These are phyloP conservation scores for Lasioglossum lativentre DNA, from an alignment of 2,888 invertebrate species.

Conservation along the genomic window DNA sequence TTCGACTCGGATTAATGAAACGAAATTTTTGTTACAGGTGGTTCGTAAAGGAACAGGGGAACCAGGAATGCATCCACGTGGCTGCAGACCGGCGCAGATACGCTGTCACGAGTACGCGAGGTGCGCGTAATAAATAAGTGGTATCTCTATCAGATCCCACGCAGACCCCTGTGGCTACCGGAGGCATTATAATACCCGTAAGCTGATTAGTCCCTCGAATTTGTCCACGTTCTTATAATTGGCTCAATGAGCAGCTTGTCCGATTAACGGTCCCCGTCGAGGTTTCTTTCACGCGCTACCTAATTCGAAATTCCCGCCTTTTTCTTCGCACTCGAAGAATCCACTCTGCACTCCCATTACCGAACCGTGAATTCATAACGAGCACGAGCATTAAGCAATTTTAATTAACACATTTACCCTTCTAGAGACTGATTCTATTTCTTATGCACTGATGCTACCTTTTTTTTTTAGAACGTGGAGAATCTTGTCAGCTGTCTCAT, in stretches of 20 bases:
- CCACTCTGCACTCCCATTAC: not conserved
- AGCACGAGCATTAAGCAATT: not conserved
- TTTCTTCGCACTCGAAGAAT: not conserved
- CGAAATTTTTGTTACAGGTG: not conserved
- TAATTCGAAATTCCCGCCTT: constrained; percentile 12
- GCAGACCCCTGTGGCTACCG: constrained; percentile 78
- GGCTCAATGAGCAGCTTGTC: constrained; percentile 78
- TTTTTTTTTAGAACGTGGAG: no score
- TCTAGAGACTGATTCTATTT: no score
- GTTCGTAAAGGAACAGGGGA: constrained; percentile 8
- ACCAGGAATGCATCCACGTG: constrained; percentile 46
- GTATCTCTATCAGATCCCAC: constrained; percentile 82
- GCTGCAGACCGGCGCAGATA: constrained; percentile 47
- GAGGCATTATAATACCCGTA: constrained; percentile 79
- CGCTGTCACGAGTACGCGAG: constrained; percentile 64
- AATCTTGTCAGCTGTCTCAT: no score
- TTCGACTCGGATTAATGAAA: not conserved
- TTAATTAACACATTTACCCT: not conserved
- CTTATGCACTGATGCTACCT: no score
- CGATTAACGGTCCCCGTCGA: constrained; percentile 68
- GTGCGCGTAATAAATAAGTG: constrained; percentile 80
- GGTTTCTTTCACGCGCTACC: constrained; percentile 39
- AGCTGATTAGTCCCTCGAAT: constrained; percentile 83
- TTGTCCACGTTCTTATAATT: constrained; percentile 83
- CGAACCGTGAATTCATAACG: not conserved